Evolutionary conservation across 2,113 vertebrate genomes (phyloP).

Genomic region (Archilochus colubris): DNA sequence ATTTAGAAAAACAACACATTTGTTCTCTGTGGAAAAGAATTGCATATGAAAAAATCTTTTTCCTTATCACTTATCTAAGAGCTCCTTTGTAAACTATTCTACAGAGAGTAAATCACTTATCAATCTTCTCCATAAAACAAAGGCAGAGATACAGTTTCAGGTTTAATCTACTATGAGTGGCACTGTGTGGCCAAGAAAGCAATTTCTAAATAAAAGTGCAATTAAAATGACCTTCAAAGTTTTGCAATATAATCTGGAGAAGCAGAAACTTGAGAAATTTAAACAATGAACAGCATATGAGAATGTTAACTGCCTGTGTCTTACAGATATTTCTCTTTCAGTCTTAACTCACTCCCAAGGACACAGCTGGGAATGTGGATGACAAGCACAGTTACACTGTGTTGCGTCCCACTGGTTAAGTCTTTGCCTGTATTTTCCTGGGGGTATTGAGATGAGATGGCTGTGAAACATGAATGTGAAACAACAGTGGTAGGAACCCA

Average conservation of each 20-base stretch:
- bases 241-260: not conserved
- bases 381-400: not conserved
- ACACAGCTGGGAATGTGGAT: not conserved
- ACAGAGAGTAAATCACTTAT: not conserved
- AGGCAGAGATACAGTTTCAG: not conserved
- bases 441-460: not conserved
- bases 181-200: conserved; percentile 17
- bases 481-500: not conserved
- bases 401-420: not conserved
- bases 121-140: not conserved
- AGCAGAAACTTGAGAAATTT: not conserved
- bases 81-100: not conserved
- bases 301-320: not conserved
- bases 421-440: not conserved
- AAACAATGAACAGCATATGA: not conserved
- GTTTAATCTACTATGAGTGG: conserved; percentile 17
- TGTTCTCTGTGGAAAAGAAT: conserved; percentile 1
- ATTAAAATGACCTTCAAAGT: conserved; percentile 17
- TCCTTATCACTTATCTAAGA: not conserved
- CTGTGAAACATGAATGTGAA: not conserved
- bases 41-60: not conserved
- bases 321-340: not conserved
- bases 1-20: not conserved
- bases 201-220: not conserved
- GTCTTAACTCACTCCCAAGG: not conserved